Evolutionary conservation across 2,888 invertebrate species (phyloP), one percentile per base, ranked within the genome.

Genomic region (Allacma fusca): DNA sequence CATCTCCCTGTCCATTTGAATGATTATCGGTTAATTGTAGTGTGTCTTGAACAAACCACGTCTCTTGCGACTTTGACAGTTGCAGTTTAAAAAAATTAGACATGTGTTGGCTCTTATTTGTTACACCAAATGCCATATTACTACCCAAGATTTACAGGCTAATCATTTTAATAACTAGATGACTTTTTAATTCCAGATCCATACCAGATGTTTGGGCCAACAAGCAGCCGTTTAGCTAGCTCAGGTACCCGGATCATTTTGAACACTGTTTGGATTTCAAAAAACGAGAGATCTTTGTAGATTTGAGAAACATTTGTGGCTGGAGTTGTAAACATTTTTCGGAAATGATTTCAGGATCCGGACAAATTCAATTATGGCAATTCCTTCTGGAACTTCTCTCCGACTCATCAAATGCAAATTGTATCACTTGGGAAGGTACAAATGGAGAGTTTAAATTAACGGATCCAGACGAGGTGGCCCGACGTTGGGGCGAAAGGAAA

Each of bases 181-280:
- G 74, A 4, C 34, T 67, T 80, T 81, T 77, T 87, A 86, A 86
- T 91, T 91, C 78, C 92, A 96, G 97, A 97, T 93, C 97, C 97
- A 87, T 97, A 97, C 91, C 96, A 97, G 90, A 94, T 97, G 94
- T 96, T 97, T 88, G 97, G 96, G 80, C 95, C 97, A 80, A 96
- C 97, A 81, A 97, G 96, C 90, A 97, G 96, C 90, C 92, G 97
- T 86, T 90, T 97, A 87, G 97, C 97, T 76, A 96, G 95, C 88
- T 96, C 97, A 90, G 95, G 95, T 95, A 80, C 9, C 7, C 19
- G 7, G n/a, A 59, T 59, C 19, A 23, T 23, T 59, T 59, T 13
- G 9, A 23, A 59, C 19, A 59, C 13, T 40, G 40, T 9, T 13
- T 13, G 13, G 13, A n/a, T n/a, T n/a, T n/a, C n/a, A n/a, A n/a